phyloP scores from a whole-genome alignment of 2,888 invertebrate genomes.

The Diarsia dahlii region DNA sequence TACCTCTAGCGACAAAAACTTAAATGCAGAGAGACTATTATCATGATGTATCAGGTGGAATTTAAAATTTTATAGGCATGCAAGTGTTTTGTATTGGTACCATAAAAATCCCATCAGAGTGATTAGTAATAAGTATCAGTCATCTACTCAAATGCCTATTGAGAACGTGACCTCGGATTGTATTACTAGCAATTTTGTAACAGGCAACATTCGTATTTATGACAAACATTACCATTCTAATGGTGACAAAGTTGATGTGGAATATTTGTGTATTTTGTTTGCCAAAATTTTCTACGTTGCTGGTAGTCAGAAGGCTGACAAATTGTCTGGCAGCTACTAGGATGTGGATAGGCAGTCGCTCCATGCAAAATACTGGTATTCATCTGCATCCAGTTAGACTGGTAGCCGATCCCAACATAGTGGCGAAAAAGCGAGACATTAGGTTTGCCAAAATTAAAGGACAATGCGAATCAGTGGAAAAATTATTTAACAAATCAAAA shows the following conservation, averaged over 20 bases:
- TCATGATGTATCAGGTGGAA: slow-evolving; percentile 19
- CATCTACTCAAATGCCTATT: slow-evolving; percentile 67
- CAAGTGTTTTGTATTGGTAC: slow-evolving; percentile 48
- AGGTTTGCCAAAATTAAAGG: neutral
- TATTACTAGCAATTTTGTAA: slow-evolving; percentile 63
- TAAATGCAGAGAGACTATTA: slow-evolving; percentile 16
- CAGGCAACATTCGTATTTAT: slow-evolving; percentile 48
- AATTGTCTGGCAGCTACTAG: neutral
- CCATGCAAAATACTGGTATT: neutral
- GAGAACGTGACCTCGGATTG: slow-evolving; percentile 67
- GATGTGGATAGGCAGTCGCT: neutral
- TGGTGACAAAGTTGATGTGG: slow-evolving; percentile 13
- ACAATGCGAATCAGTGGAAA: neutral
- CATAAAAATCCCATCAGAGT: slow-evolving; percentile 60
- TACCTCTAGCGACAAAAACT: slow-evolving; percentile 35
- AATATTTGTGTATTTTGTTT: neutral
- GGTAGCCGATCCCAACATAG: too few species aligned
- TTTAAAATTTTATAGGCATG: slow-evolving; percentile 32
- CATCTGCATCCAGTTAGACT: neutral
- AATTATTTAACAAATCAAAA: neutral
- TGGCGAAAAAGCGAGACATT: neutral
- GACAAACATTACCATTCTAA: slow-evolving; percentile 29
- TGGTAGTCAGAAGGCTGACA: neutral
- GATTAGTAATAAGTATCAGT: slow-evolving; percentile 66
- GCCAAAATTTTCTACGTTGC: neutral